A percentile compares a stretch with the other conserved stretches of the same genome.
Conservation (phyloP, 2,888 invertebrate genomes). For the Tetheella fluctuosa region DNA sequence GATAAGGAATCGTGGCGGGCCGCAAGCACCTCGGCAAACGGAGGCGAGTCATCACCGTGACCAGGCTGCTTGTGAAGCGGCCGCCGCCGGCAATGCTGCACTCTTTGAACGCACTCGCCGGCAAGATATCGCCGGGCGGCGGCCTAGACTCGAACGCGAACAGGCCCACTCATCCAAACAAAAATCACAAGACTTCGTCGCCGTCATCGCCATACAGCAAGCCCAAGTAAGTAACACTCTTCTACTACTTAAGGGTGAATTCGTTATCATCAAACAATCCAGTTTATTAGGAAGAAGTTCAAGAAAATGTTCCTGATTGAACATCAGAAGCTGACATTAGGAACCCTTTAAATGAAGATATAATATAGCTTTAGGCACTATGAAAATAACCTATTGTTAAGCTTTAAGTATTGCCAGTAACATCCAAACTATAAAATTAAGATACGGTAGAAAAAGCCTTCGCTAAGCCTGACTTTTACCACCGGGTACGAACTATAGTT, state of each 20-base stretch:
- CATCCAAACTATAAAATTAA: too few relatives aligned
- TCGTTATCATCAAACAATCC: background rate
- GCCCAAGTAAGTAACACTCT: conserved; percentile 75
- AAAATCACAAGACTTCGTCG: conserved; percentile 76
- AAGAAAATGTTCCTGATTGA: too few relatives aligned
- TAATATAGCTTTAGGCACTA: too few relatives aligned
- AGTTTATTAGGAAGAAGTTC: background rate
- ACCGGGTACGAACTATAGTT: background rate
- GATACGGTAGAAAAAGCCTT: too few relatives aligned
- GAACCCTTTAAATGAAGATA: too few relatives aligned
- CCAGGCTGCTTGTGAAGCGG: conserved; percentile 77
- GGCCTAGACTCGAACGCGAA: conserved; percentile 88
- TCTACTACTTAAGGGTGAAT: background rate
- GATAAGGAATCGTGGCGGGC: conserved; percentile 79
- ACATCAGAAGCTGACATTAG: too few relatives aligned
- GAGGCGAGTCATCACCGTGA: conserved; percentile 75
- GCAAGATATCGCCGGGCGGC: conserved; percentile 94
- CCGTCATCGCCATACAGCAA: conserved; percentile 79
- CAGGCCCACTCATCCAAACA: conserved; percentile 83
- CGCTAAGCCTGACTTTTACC: too few relatives aligned
- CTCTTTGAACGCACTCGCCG: conserved; percentile 94
- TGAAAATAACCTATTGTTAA: too few relatives aligned
- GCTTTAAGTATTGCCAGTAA: too few relatives aligned
- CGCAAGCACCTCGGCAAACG: conserved; percentile 67
- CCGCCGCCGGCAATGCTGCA: conserved; percentile 93